Evolutionary conservation across 2,797 vertebrate species (phyloP).

Genomic region (Sciurus vulgaris): DNA sequence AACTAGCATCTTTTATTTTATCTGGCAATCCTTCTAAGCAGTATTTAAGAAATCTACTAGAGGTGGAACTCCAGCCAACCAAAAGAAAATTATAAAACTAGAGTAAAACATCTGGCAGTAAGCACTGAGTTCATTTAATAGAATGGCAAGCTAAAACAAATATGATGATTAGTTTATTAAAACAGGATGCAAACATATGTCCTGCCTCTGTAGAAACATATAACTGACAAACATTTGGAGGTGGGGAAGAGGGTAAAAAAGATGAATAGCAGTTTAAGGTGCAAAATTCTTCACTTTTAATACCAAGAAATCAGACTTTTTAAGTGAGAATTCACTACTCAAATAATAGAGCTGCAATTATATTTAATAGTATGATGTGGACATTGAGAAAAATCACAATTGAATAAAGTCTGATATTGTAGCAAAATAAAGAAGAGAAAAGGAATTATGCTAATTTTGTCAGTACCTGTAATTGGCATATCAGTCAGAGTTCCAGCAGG

Average conservation of each 20-base stretch:
- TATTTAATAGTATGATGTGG: not conserved
- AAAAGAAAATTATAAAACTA: slow-evolving; percentile 64
- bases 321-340: slow-evolving; percentile 24
- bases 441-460: slow-evolving; percentile 39
- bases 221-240: not conserved
- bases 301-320: not conserved
- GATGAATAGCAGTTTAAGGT: not conserved
- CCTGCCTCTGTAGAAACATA: not conserved
- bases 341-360: not conserved
- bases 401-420: slow-evolving; percentile 30
- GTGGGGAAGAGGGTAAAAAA: rapidly evolving
- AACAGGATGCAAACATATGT: not conserved
- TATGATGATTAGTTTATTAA: slow-evolving; percentile 42
- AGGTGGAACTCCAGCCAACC: not conserved
- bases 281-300: slow-evolving; percentile 21
- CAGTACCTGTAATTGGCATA: slow-evolving; percentile 5
- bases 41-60: slow-evolving; percentile 44
- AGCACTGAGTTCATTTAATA: slow-evolving; percentile 32
- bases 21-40: slow-evolving; percentile 41
- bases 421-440: not conserved
- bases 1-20: slow-evolving; percentile 52
- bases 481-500: not conserved
- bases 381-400: not conserved
- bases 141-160: slow-evolving; percentile 20
- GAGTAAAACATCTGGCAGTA: slow-evolving; percentile 51